phyloP scores from a whole-genome alignment of 2,888 invertebrate genomes.

The Psylliodes chrysocephalus region DNA sequence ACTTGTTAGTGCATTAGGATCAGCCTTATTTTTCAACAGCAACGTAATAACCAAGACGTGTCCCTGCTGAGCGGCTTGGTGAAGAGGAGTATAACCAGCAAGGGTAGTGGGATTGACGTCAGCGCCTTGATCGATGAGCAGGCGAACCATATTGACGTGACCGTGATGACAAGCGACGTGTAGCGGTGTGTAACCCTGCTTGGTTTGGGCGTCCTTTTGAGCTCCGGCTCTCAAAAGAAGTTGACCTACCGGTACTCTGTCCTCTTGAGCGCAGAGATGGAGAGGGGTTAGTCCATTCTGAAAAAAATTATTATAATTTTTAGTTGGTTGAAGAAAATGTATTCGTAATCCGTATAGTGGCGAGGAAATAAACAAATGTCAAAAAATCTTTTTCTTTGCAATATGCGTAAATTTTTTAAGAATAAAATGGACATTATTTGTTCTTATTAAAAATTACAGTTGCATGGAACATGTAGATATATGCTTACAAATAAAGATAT shows the following conservation, averaged over 20 bases:
- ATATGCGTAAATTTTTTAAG: too few species aligned
- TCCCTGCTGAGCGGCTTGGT: constrained; percentile 95
- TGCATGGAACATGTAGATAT: too few species aligned
- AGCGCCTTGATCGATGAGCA: constrained; percentile 89
- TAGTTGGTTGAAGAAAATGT: too few species aligned
- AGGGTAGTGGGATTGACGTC: constrained; percentile 83
- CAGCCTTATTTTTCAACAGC: constrained; percentile 90
- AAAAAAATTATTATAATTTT: too few species aligned
- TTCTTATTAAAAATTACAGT: too few species aligned
- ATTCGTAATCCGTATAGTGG: too few species aligned
- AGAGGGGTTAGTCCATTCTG: constrained; percentile 92
- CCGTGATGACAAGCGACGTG: constrained; percentile 98
- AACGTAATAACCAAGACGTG: constrained; percentile 95
- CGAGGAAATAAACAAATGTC: too few species aligned
- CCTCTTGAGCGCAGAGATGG: constrained; percentile 95
- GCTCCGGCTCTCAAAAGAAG: constrained; percentile 83
- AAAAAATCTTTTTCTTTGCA: too few species aligned
- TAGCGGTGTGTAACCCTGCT: constrained; percentile 93
- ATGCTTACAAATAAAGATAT: too few species aligned
- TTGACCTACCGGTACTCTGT: constrained; percentile 86
- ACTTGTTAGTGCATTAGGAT: constrained; percentile 93
- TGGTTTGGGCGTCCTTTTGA: constrained; percentile 76
- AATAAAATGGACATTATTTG: too few species aligned
- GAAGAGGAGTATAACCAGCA: constrained; percentile 92
- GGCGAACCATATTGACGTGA: constrained; percentile 89